Conservation (phyloP, 1,140 invertebrate species). For the Bacillus rossius region DNA sequence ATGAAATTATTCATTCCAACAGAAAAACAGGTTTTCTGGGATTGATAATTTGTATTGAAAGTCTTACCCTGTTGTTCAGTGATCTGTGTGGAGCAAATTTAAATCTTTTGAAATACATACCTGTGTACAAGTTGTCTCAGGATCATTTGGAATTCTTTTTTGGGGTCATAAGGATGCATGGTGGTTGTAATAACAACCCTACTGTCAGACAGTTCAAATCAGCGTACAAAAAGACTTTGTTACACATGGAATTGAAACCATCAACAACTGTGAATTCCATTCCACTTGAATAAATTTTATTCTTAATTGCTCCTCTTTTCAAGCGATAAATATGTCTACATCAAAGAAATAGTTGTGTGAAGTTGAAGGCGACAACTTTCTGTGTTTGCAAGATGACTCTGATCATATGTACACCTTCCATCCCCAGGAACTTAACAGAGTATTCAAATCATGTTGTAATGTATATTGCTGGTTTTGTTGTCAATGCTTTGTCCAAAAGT, state of each 20-base stretch:
- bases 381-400: not conserved
- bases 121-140: constrained; percentile 33
- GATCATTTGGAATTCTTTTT: constrained; percentile 42
- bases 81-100: constrained; percentile 20
- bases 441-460: not conserved
- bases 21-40: constrained; percentile 32
- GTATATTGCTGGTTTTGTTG: constrained; percentile 1
- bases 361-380: not conserved
- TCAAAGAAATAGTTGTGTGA: not conserved
- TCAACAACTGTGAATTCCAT: not conserved
- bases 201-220: constrained; percentile 30
- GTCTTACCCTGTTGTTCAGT: constrained; percentile 26
- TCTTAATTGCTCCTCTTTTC: not conserved
- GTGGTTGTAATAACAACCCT: constrained; percentile 40
- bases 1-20: not conserved
- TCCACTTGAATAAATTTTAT: not conserved
- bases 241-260: not conserved
- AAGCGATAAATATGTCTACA: not conserved
- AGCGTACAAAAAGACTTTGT: constrained; percentile 28
- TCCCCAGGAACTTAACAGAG: not conserved
- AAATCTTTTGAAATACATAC: constrained; percentile 11
- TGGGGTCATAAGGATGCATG: constrained; percentile 28
- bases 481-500: not conserved
- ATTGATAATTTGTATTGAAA: constrained; percentile 27
- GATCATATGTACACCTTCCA: not conserved